A percentile compares a stretch with the other conserved stretches of the same genome.
phyloP scores from a whole-genome alignment of 2,888 invertebrate genomes.

The Agrotis exclamationis region DNA sequence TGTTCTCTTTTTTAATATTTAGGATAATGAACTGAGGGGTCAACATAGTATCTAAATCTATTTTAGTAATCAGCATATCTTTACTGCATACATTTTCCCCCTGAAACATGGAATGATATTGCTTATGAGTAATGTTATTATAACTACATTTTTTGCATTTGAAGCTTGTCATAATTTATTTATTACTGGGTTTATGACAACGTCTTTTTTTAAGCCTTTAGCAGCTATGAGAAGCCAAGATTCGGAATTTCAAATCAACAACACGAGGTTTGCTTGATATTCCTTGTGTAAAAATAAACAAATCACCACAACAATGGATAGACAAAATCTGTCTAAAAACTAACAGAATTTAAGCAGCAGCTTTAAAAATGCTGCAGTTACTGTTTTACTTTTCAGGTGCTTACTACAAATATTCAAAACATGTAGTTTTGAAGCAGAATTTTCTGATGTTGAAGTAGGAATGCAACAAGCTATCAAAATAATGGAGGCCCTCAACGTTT shows the following conservation, averaged over 20 bases:
- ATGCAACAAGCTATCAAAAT: not conserved
- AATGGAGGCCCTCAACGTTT: not conserved
- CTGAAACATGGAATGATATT: not conserved
- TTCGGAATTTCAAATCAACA: not conserved
- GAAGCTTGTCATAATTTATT: not conserved
- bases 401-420: not conserved
- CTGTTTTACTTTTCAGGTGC: constrained; percentile 19
- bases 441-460: constrained; percentile 1
- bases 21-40: constrained; percentile 4
- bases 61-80: not conserved
- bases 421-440: constrained; percentile 7
- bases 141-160: not conserved
- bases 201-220: not conserved
- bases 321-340: not conserved
- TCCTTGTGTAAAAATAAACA: not conserved
- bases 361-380: not conserved
- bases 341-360: not conserved
- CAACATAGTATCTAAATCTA: not conserved
- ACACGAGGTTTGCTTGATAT: not conserved
- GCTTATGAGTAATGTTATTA: not conserved
- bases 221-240: not conserved
- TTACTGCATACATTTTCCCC: not conserved
- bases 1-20: not conserved
- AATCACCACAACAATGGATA: not conserved
- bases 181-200: not conserved